Percentiles rank a stretch among this genome's conserved stretches.
Evolutionary conservation across 2,797 vertebrate species (phyloP).

Genomic region (Betta splendens): DNA sequence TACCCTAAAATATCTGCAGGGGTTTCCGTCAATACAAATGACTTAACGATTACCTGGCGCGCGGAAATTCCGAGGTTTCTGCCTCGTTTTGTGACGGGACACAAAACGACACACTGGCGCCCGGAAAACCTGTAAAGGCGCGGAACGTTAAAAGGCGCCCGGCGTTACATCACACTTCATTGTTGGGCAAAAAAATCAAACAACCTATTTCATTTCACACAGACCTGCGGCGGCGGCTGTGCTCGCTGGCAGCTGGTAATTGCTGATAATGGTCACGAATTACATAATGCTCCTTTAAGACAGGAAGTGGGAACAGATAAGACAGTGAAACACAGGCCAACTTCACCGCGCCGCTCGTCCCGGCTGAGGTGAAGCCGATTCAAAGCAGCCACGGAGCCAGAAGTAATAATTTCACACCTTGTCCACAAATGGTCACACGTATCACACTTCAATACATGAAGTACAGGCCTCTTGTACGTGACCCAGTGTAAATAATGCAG

Average conservation of each 20-base stretch:
- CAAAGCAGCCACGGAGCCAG: constrained; percentile 5
- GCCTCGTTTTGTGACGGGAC: neutral
- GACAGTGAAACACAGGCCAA: constrained; percentile 14
- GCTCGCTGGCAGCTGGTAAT: constrained; percentile 25
- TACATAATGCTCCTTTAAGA: constrained; percentile 15
- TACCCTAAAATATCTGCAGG: constrained; percentile 20
- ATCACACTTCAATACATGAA: constrained; percentile 9
- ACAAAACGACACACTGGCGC: neutral
- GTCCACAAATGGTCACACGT: neutral
- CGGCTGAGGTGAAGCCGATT: constrained; percentile 18
- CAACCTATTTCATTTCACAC: constrained; percentile 28
- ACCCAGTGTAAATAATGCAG: constrained; percentile 2
- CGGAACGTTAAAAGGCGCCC: constrained; percentile 10
- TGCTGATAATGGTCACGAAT: constrained; percentile 28
- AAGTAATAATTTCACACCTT: constrained; percentile 25
- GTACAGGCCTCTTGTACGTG: neutral
- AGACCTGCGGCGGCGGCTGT: constrained; percentile 12
- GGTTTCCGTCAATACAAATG: constrained; percentile 33
- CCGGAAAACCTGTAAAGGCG: constrained; percentile 14
- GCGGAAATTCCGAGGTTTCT: constrained; percentile 13
- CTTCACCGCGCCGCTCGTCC: constrained; percentile 15
- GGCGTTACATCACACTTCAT: constrained; percentile 22
- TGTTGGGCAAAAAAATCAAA: constrained; percentile 31
- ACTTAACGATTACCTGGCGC: constrained; percentile 18
- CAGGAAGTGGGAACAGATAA: constrained; percentile 3